A percentile compares a stretch with the other conserved stretches of the same genome.
These are phyloP conservation scores for Hippocampus guttulatus DNA, from an alignment of 2,113 vertebrate genomes.

Conservation along the genomic window DNA sequence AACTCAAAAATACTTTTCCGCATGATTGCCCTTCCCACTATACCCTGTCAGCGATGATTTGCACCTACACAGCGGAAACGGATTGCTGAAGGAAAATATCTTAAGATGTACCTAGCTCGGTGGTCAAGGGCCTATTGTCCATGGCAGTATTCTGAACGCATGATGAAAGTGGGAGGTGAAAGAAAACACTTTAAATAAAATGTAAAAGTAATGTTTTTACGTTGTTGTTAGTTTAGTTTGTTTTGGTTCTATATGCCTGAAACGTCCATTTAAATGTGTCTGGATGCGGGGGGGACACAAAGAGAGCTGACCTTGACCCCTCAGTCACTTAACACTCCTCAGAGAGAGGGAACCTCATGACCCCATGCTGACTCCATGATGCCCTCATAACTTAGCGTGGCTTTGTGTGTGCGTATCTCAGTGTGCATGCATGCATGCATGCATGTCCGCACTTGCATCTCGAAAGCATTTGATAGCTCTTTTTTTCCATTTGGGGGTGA, in stretches of 20 bases:
- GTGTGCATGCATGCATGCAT: background rate
- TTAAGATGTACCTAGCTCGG: constrained; percentile 39
- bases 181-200: constrained; percentile 35
- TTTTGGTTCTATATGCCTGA: constrained; percentile 35
- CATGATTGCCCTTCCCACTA: constrained; percentile 7
- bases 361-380: constrained; percentile 32
- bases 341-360: constrained; percentile 44
- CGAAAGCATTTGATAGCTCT: constrained; percentile 2
- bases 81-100: constrained; percentile 26
- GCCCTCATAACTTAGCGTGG: background rate
- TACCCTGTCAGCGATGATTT: constrained; percentile 21
- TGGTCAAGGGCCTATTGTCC: constrained; percentile 28
- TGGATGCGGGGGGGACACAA: constrained; percentile 23
- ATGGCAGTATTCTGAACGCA: constrained; percentile 42
- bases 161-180: constrained; percentile 35
- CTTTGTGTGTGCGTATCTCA: background rate
- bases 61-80: constrained; percentile 19
- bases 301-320: constrained; percentile 55
- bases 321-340: constrained; percentile 59
- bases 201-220: constrained; percentile 33
- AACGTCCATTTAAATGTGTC: constrained; percentile 46
- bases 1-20: constrained; percentile 15
- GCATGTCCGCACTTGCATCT: constrained; percentile 13
- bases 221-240: background rate
- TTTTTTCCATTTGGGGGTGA: constrained; percentile 14